Conservation (phyloP, 2,113 vertebrate genomes). For the Mohoua ochrocephala region DNA sequence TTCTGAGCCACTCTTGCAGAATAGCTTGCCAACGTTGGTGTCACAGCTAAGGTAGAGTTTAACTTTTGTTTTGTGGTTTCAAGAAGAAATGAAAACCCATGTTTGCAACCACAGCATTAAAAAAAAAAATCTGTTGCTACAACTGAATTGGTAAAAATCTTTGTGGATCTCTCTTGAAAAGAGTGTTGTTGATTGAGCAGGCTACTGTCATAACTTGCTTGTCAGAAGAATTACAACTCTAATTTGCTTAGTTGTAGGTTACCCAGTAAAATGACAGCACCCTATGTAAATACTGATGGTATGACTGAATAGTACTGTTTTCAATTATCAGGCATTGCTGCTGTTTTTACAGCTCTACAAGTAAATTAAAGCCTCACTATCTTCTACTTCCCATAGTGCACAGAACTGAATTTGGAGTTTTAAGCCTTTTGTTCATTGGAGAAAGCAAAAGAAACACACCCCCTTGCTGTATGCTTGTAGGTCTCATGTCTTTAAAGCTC, state of each 20-base stretch:
- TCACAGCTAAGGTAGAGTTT: slow-evolving; percentile 86
- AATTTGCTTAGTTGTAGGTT: not conserved
- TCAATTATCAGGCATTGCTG: not conserved
- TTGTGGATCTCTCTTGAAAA: not conserved
- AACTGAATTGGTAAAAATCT: not conserved
- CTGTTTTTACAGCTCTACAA: not conserved
- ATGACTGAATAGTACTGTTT: not conserved
- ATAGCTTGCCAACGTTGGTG: slow-evolving; percentile 87
- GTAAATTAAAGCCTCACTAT: not conserved
- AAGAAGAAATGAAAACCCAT: not conserved
- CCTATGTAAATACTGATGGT: not conserved
- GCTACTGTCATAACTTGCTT: not conserved
- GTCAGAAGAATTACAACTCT: not conserved
- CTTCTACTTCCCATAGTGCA: not conserved
- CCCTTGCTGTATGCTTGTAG: not conserved
- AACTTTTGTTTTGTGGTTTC: not conserved
- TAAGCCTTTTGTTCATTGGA: not conserved
- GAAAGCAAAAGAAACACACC: not conserved
- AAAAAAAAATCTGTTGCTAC: not conserved
- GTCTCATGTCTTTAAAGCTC: not conserved
- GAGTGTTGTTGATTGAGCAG: not conserved
- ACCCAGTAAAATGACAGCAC: not conserved
- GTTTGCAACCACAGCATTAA: not conserved
- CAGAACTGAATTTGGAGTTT: not conserved
- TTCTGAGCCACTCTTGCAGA: slow-evolving; percentile 92